These are phyloP conservation scores for Philhelius pedissequus DNA, from an alignment of 2,888 invertebrate species.

Conservation along the genomic window DNA sequence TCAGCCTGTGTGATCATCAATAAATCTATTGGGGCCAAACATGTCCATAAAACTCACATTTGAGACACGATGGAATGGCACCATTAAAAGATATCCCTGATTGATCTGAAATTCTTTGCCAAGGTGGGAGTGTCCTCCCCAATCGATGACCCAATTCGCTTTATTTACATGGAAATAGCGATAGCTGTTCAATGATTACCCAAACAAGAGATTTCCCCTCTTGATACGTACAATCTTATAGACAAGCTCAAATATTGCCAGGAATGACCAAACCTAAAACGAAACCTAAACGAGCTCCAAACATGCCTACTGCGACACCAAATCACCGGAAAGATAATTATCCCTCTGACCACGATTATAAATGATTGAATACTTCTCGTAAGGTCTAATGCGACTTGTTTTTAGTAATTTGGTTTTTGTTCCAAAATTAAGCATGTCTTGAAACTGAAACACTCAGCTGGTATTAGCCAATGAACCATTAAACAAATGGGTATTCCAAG, in stretches of 20 bases:
- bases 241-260: background rate
- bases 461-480: slow-evolving; percentile 52
- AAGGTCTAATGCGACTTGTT: slow-evolving; percentile 37
- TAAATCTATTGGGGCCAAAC: slow-evolving; percentile 3
- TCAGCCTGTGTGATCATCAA: background rate
- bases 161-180: slow-evolving; percentile 60
- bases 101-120: slow-evolving; percentile 12
- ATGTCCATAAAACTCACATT: slow-evolving; percentile 50
- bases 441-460: slow-evolving; percentile 5
- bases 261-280: slow-evolving; percentile 1
- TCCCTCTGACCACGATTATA: slow-evolving; percentile 50
- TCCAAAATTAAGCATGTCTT: background rate
- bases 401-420: slow-evolving; percentile 13
- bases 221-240: slow-evolving; percentile 4
- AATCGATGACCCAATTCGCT: slow-evolving; percentile 60
- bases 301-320: background rate
- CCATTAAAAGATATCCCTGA: slow-evolving; percentile 5
- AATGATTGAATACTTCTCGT: slow-evolving; percentile 48
- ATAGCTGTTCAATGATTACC: slow-evolving; percentile 61
- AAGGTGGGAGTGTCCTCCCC: slow-evolving; percentile 26
- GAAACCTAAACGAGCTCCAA: slow-evolving; percentile 45
- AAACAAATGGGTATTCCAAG: background rate
- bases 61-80: slow-evolving; percentile 8
- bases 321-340: slow-evolving; percentile 42
- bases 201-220: slow-evolving; percentile 42